Evolutionary conservation across 2,797 vertebrate species (phyloP).

Genomic region (Peromyscus eremicus): DNA sequence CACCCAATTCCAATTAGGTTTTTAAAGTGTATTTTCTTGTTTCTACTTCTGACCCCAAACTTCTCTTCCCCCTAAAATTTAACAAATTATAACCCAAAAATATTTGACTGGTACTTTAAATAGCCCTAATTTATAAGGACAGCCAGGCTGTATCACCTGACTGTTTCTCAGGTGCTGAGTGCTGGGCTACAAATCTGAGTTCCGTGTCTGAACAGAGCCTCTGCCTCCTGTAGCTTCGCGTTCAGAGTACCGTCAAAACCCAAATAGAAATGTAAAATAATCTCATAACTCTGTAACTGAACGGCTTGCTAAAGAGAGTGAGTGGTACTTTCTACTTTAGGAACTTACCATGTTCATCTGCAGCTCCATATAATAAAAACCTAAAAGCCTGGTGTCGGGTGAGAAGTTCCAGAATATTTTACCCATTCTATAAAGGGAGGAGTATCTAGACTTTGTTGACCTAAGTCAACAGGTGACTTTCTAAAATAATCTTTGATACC

Average conservation of each 20-base stretch:
- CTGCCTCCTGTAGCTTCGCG: not conserved
- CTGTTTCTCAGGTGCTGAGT: not conserved
- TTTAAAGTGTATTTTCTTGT: not conserved
- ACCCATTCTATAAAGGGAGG: not conserved
- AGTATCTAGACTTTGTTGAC: not conserved
- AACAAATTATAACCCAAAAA: constrained; percentile 48
- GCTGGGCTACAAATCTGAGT: not conserved
- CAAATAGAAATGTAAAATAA: constrained; percentile 27
- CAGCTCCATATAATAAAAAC: constrained; percentile 43
- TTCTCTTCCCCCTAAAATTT: not conserved
- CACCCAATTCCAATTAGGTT: not conserved
- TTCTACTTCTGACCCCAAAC: constrained; percentile 13
- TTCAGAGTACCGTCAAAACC: constrained; percentile 24
- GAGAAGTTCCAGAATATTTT: constrained; percentile 44
- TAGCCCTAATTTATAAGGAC: not conserved
- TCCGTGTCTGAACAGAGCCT: not conserved
- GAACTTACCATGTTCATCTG: not conserved
- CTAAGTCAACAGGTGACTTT: constrained; percentile 2
- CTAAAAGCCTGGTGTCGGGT: not conserved
- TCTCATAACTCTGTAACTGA: constrained; percentile 12
- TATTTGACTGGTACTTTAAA: constrained; percentile 8
- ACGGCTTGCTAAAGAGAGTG: not conserved
- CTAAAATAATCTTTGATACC: not conserved
- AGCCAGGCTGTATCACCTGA: not conserved
- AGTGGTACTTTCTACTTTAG: not conserved